These are phyloP conservation scores for Diaperis boleti DNA, from an alignment of 2,888 invertebrate species.

Conservation along the genomic window DNA sequence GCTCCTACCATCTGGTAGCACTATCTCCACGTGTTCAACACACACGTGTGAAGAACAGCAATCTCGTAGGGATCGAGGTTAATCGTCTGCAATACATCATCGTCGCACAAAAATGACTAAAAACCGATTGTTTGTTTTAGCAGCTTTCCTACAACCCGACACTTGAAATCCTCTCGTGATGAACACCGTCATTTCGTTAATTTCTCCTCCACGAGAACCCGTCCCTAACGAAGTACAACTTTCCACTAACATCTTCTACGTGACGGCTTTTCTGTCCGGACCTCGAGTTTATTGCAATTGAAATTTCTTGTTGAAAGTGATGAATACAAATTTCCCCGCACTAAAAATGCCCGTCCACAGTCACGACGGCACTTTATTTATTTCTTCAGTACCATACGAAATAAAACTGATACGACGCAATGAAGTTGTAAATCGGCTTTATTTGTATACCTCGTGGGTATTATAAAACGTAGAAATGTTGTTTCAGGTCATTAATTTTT, in stretches of 20 bases:
- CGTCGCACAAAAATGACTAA: no score
- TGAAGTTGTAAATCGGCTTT: constrained; percentile 23
- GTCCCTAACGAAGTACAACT: constrained; percentile 10
- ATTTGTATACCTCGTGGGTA: constrained; percentile 15
- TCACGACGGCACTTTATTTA: constrained; percentile 25
- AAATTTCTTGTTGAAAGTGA: constrained; percentile 38
- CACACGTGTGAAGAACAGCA: no score
- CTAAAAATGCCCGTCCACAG: constrained; percentile 7
- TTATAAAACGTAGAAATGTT: not conserved
- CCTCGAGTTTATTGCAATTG: constrained; percentile 30
- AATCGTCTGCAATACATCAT: no score
- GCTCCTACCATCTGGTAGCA: no score
- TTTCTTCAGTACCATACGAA: constrained; percentile 10
- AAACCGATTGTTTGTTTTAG: no score
- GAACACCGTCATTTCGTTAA: not conserved
- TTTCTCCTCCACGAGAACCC: not conserved
- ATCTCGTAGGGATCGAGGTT: no score
- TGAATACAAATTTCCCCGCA: constrained; percentile 30
- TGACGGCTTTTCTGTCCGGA: constrained; percentile 9
- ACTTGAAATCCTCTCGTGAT: not conserved
- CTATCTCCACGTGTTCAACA: no score
- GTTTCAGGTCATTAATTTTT: constrained; percentile 29
- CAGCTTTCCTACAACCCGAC: no score
- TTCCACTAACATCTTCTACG: constrained; percentile 16
- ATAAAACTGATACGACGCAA: constrained; percentile 22